Base-by-base conservation (phyloP, 2,888 invertebrate species). In the Actias luna region DNA sequence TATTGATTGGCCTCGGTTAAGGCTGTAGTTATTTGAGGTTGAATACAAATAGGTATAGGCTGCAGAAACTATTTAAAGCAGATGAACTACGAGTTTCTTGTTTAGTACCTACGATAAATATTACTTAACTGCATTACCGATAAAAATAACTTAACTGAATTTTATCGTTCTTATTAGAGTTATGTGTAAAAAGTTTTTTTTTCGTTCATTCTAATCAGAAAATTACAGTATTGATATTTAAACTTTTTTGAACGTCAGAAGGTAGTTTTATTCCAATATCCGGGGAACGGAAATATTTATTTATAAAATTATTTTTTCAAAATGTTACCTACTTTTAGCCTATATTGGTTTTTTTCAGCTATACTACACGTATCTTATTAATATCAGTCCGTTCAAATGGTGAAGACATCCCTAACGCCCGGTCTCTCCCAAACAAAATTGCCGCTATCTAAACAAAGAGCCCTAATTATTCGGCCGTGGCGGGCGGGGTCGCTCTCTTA, bases 401-500 rank as follows among this genome's bases (percentile, higher is more conserved):
- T 85, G 88, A 92, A 93, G 93, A 92, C 87, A 91, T 90, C 93
- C 91, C 90, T 73, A 82, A 89, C 85, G 92, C 84, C 87, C 87
- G 91, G 87, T 91, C 89, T 88, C 92, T 91, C 89, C 92, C 93
- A 92, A 93, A 93, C 93, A 93, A 93, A 93, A 93, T 92, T 93
- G 93, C 92, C 88, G 93, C 93, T 93, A 93, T 93, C 93, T 93
- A 93, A 93, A 93, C 93, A 93, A 93, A 93, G 93, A 93, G 93
- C 93, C 93, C 94, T 94, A 94, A 94, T 94, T 94, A 94, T 94
- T 93, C 93, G 93, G 92, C 92, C 92, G 92, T 92, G 93, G 93
- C 92, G 92, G 93, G 94, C 94, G 94, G 94, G 94, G 94, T 94
- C 93, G 93, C 92, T 94, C 94, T 93, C 94, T 94, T 94, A 94